These are phyloP conservation scores for silkworm (Bombyx mori) DNA, from an alignment of 1,140 invertebrate species.

Conservation along the genomic window ASM3026992v2 NC_085110.1:13399501-13400000, in stretches of 20 bases:
- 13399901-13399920: constrained; percentile 2
- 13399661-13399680: constrained; percentile 58
- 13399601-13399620: constrained; percentile 54
- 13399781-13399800: constrained; percentile 30
- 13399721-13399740: constrained; percentile 59
- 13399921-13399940: neutral
- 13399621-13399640: constrained; percentile 60
- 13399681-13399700: constrained; percentile 50
- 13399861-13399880: constrained; percentile 29
- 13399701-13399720: constrained; percentile 36
- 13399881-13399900: constrained; percentile 10
- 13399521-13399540: no score
- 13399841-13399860: constrained; percentile 31
- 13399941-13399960: no score
- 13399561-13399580: constrained; percentile 5
- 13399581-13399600: constrained; percentile 4
- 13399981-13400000: no score
- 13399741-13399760: constrained; percentile 28
- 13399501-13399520: no score
- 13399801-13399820: constrained; percentile 36
- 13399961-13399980: no score
- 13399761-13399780: constrained; percentile 34
- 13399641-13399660: constrained; percentile 57
- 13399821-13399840: constrained; percentile 22
- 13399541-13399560: constrained; percentile 4